Percentiles rank a stretch among this genome's conserved stretches.
Conservation (phyloP, 2,888 invertebrate species). For the Sinopyrophorus schimmeli region DNA sequence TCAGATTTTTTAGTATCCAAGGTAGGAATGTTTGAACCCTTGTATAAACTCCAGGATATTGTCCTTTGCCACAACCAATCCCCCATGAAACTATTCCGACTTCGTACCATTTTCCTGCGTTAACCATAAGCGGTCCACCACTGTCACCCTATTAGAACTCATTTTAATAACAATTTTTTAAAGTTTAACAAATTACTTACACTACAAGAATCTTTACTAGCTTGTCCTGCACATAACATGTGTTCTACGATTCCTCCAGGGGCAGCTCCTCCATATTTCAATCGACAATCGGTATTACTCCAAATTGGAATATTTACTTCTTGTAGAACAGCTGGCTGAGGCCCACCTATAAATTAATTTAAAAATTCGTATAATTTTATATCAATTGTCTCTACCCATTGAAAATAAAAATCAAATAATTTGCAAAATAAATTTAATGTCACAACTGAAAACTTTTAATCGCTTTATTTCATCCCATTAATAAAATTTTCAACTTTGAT, state of each 20-base stretch:
- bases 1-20: constrained; percentile 85
- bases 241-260: constrained; percentile 87
- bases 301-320: constrained; percentile 84
- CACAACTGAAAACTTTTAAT: too few species aligned
- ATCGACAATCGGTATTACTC: constrained; percentile 75
- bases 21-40: constrained; percentile 80
- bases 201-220: constrained; percentile 85
- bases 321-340: constrained; percentile 78
- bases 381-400: too few species aligned
- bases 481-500: too few species aligned
- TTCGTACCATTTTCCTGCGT: constrained; percentile 77
- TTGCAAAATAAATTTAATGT: too few species aligned
- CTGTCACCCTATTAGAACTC: constrained; percentile 74
- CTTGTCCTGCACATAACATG: constrained; percentile 86
- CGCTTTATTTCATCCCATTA: too few species aligned
- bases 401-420: too few species aligned
- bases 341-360: constrained; percentile 68
- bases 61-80: constrained; percentile 88
- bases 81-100: constrained; percentile 91
- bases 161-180: constrained; percentile 1
- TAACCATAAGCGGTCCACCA: constrained; percentile 85
- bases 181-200: constrained; percentile 60
- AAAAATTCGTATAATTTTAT: too few species aligned
- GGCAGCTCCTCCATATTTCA: constrained; percentile 82
- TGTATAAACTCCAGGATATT: constrained; percentile 89